Evolutionary conservation across 2,888 invertebrate species (phyloP).

Genomic region (Chirona hameri): DNA sequence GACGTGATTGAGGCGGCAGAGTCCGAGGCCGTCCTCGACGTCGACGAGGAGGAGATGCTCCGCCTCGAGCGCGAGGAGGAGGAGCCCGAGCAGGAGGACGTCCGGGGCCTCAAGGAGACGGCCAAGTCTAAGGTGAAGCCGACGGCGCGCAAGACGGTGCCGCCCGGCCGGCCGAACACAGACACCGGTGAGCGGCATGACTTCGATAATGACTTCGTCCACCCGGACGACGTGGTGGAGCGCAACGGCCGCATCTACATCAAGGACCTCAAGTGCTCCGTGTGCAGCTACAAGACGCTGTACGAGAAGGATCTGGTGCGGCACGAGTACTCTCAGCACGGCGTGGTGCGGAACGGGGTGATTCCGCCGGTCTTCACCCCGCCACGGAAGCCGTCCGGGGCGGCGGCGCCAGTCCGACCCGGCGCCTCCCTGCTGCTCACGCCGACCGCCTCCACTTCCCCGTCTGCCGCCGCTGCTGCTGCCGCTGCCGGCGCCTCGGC

Average conservation of each 20-base stretch:
- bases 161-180: conserved; percentile 33
- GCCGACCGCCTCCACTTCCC: no score
- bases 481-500: neutral
- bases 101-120: conserved; percentile 37
- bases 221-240: conserved; percentile 44
- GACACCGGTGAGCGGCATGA: conserved; percentile 39
- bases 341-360: conserved; percentile 34
- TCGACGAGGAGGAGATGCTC: conserved; percentile 43
- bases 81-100: conserved; percentile 37
- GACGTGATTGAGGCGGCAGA: conserved; percentile 51
- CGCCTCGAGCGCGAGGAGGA: conserved; percentile 39
- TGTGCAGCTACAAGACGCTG: conserved; percentile 57
- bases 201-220: conserved; percentile 43
- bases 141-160: conserved; percentile 39
- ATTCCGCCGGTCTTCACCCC: conserved; percentile 23
- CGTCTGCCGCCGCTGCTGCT: neutral
- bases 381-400: neutral
- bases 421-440: no score
- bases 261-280: conserved; percentile 50
- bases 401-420: no score
- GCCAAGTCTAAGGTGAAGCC: conserved; percentile 42
- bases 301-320: conserved; percentile 58
- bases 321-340: conserved; percentile 52
- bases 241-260: conserved; percentile 48
- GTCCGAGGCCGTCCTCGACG: conserved; percentile 41